Base-by-base conservation (phyloP, 2,113 vertebrate genomes). In the Hyperopisus bebe region DNA sequence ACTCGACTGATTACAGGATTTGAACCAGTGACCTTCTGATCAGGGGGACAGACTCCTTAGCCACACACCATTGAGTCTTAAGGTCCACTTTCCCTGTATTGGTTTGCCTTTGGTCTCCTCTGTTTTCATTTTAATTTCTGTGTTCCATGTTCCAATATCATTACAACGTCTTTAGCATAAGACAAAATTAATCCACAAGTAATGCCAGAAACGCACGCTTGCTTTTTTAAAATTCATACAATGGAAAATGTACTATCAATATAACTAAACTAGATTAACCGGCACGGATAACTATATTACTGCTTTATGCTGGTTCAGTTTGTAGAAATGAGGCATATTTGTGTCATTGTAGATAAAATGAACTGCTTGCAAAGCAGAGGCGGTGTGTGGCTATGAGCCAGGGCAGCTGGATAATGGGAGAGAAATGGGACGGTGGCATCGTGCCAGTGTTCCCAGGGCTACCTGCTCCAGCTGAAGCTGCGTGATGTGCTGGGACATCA, bases 391-490 rank as follows among this genome's bases (percentile, higher is more conserved):
- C 85, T 15, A 0, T 86, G 46, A 48, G n/a, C 2, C 15, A 31
- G 47, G n/a, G 11, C 10, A 87, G 24, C 35, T 35, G n/a, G n/a
- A 17, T n/a, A 24, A 17, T 39, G 31, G 51, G 15, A 31, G 48
- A 55, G 50, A 35, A 55, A 35, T 24, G 8, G 70, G 48, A 42
- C 31, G 17, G 31, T 66, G 15, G 50, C 85, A 47, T 35, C 86
- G 62, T 47, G 27, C 90, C 48, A 47, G 84, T 90, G 31, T 31
- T 84, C 35, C 47, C 24, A 53, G 66, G 91, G 82, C 4, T 19
- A 90, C 98, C 97, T 99, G 98, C 92, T 99, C 97, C 85, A 99
- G 96, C 93, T 99, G 98, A 89, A 99, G 95, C 94, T 99, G 98
- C 80, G 97, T 95, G 91, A 98, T 94, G 47, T 95, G 94, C 90